Base-by-base conservation (phyloP, 2,113 vertebrate species). In the Brachyhypopomus gauderio region DNA sequence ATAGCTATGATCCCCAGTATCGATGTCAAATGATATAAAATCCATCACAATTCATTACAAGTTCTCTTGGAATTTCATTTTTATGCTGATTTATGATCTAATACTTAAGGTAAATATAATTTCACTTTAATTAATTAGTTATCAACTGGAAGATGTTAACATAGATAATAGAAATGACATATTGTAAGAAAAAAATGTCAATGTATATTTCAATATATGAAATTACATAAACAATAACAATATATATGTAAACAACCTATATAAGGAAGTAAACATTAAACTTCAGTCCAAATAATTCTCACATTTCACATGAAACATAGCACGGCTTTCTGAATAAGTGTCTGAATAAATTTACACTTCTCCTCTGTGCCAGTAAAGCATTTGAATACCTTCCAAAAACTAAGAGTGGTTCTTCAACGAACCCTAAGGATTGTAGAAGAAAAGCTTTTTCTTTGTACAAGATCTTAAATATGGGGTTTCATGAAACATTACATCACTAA, bases 1-100 rank as follows among this genome's bases (percentile, higher is more conserved):
- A 91, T 92, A 93, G 92, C 92, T 93, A 93, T 93, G 92, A 94
- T 79, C 92, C 92, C 92, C 85, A 88, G 89, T 89, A 71, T 22
- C 63, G 79, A 77, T 77, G 69, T 76, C 27, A 80, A 85, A 78
- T 74, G 19, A 89, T 82, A 90, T 71, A 74, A 90, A 88, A 79
- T 27, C 27, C 45, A 52, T 52, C 69, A 91, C 86, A 88, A 88
- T 86, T 56, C 63, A 84, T 86, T 36, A 72, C 87, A 87, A 86
- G 87, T 89, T 66, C 30, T 64, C 69, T 72, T 38, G 80, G 60
- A 27, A 86, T 89, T 89, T 77, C 84, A 88, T 84, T 91, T 92
- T 91, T 90, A 90, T 91, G 90, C 87, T 88, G 88, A 86, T 90
- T 87, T 89, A 86, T 91, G 87, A 90, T 91, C 59, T 59, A 90